phyloP scores from a whole-genome alignment of 2,113 vertebrate genomes.

The Thamnaconus septentrionalis region DNA sequence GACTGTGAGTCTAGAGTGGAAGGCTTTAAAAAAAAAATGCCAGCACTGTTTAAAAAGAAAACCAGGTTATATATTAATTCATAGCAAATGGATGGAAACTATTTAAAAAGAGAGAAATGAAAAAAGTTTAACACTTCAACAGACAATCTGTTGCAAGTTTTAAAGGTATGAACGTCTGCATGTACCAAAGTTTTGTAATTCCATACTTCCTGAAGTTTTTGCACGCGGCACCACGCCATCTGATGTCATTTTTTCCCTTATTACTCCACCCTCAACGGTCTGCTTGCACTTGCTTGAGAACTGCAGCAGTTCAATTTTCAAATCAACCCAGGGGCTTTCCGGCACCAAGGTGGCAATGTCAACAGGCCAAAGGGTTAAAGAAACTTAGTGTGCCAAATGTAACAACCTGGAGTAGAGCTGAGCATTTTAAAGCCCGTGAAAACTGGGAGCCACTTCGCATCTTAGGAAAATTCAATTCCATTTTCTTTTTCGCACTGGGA shows the following conservation, averaged over 20 bases:
- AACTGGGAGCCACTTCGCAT: background rate
- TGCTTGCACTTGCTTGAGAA: conserved; percentile 28
- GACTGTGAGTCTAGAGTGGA: background rate
- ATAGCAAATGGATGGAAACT: too few species aligned
- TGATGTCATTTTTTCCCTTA: background rate
- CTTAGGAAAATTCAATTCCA: too few species aligned
- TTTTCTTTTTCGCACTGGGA: too few species aligned
- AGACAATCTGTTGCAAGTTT: too few species aligned
- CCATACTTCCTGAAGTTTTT: background rate
- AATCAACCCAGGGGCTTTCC: conserved; percentile 33
- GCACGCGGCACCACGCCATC: background rate
- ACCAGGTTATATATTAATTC: background rate
- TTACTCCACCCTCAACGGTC: background rate
- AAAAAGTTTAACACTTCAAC: too few species aligned
- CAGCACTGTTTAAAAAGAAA: background rate
- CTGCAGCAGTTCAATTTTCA: conserved; percentile 33
- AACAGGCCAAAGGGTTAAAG: conserved; percentile 34
- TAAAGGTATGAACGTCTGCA: too few species aligned
- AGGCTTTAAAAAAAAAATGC: conserved; percentile 1
- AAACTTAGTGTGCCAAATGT: background rate
- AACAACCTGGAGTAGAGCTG: conserved; percentile 2
- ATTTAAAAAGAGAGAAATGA: too few species aligned
- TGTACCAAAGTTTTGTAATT: background rate
- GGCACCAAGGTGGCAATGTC: conserved; percentile 43
- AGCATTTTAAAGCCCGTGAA: conserved; percentile 1